phyloP scores from a whole-genome alignment of 1,140 invertebrate genomes.

The Drosophila nigrodunni region DNA sequence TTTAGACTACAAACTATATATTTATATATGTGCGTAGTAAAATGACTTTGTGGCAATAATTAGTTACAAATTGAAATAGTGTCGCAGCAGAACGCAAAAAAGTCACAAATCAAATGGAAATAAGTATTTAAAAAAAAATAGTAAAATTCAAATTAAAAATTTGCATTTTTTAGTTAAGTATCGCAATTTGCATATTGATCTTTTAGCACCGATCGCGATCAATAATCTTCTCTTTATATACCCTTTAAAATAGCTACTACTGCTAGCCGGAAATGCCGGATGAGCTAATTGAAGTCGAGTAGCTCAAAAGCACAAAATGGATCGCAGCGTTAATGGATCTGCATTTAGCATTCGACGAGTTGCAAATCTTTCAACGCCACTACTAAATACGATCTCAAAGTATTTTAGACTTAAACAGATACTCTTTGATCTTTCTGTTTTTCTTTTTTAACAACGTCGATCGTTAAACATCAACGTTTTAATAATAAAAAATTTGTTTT shows the following conservation, averaged over 20 bases:
- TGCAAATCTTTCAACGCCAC: not conserved
- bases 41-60: constrained; percentile 74
- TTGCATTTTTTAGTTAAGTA: constrained; percentile 23
- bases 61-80: constrained; percentile 70
- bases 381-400: not conserved
- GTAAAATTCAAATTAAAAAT: constrained; percentile 33
- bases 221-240: not conserved
- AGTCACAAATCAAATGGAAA: constrained; percentile 29
- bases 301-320: constrained; percentile 11
- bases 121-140: constrained; percentile 1
- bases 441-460: not conserved
- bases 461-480: not conserved
- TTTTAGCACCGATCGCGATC: constrained; percentile 9
- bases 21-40: constrained; percentile 13
- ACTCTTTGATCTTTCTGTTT: constrained; percentile 12
- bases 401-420: not conserved
- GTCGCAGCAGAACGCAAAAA: constrained; percentile 50
- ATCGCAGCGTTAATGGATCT: constrained; percentile 17
- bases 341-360: constrained; percentile 7
- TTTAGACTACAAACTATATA: not conserved
- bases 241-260: not conserved
- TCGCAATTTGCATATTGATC: constrained; percentile 49
- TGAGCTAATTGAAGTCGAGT: constrained; percentile 33
- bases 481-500: not conserved
- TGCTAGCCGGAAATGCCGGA: constrained; percentile 39